A percentile compares a stretch with the other conserved stretches of the same genome.
These are phyloP conservation scores for Antedon mediterranea DNA, from an alignment of 53 echinoderm and acorn worm genomes.

Conservation along the genomic window DNA sequence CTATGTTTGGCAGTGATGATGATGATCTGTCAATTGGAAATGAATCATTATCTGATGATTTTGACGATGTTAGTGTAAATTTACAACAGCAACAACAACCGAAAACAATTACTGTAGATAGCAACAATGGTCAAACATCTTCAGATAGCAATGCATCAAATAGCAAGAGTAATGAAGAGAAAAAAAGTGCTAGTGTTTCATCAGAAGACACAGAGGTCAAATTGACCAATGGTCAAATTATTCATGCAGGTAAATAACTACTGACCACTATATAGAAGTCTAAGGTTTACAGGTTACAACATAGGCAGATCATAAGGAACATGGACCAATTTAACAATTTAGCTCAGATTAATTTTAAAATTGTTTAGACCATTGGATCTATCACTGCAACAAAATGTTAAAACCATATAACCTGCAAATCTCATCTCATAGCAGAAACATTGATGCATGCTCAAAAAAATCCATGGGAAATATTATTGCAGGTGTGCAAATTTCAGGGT, in stretches of 20 bases:
- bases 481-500: too few relatives aligned
- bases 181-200: conserved; percentile 9
- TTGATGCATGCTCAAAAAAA: too few relatives aligned
- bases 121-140: background rate
- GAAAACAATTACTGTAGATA: conserved; percentile 3
- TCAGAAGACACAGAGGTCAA: conserved; percentile 22
- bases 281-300: too few relatives aligned
- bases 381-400: too few relatives aligned
- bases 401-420: too few relatives aligned
- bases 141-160: background rate
- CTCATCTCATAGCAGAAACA: too few relatives aligned
- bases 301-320: too few relatives aligned
- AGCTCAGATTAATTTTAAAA: too few relatives aligned
- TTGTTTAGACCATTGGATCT: too few relatives aligned
- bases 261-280: too few relatives aligned
- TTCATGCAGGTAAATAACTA: conserved; percentile 22
- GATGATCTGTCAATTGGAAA: background rate
- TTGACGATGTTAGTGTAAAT: conserved; percentile 11
- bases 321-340: too few relatives aligned
- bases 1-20: conserved; percentile 7
- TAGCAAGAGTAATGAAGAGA: conserved; percentile 2
- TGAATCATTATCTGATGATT: conserved; percentile 13
- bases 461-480: too few relatives aligned
- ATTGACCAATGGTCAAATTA: conserved; percentile 26
- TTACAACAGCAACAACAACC: conserved; percentile 11